Percentiles rank a stretch among this genome's conserved stretches.
phyloP scores from a whole-genome alignment of 1,140 invertebrate species.

The Pissodes strobi region DNA sequence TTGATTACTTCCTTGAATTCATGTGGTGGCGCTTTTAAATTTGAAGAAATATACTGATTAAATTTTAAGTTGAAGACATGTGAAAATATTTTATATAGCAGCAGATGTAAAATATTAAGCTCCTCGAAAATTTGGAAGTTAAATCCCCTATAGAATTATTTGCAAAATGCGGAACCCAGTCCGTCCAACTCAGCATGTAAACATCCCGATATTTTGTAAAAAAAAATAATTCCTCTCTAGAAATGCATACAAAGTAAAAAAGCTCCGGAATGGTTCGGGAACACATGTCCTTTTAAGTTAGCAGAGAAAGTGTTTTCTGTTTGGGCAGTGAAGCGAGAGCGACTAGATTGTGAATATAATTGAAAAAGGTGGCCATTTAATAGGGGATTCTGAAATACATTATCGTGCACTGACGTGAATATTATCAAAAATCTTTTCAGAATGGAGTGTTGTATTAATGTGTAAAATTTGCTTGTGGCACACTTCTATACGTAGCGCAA shows the following conservation, averaged over 20 bases:
- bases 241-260: constrained; percentile 31
- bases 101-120: not conserved
- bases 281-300: constrained; percentile 50
- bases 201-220: constrained; percentile 34
- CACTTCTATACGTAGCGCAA: no score
- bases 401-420: constrained; percentile 53
- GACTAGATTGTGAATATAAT: constrained; percentile 55
- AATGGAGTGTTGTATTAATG: not conserved
- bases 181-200: constrained; percentile 30
- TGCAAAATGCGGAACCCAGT: constrained; percentile 5
- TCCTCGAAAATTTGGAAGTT: constrained; percentile 7
- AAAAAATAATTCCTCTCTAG: constrained; percentile 31
- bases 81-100: no score
- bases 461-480: no score
- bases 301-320: constrained; percentile 48
- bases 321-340: constrained; percentile 52
- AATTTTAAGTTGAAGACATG: no score
- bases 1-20: no score
- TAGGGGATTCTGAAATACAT: constrained; percentile 50
- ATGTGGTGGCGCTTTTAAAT: no score
- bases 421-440: constrained; percentile 1
- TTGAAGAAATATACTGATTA: no score
- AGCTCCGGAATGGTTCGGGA: constrained; percentile 17
- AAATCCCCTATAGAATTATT: constrained; percentile 12
- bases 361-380: constrained; percentile 54